Conservation (phyloP, 2,888 invertebrate species). For the Pheosia gnoma region DNA sequence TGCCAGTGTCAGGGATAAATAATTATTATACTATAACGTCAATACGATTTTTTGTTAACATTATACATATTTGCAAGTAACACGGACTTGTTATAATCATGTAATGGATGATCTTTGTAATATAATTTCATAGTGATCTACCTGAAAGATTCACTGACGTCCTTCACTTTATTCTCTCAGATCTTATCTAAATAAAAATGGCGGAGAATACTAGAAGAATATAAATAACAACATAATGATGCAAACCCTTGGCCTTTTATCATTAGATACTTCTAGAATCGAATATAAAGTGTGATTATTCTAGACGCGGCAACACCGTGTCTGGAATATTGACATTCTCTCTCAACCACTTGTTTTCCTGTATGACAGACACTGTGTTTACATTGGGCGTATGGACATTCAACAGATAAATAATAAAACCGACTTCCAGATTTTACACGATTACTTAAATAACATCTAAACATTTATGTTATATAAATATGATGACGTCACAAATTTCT, state of each 20-base stretch:
- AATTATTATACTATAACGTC: too few species aligned
- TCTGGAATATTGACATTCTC: background rate
- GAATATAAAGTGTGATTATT: background rate
- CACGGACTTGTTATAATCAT: too few species aligned
- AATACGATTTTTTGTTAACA: too few species aligned
- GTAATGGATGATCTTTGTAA: too few species aligned
- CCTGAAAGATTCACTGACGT: too few species aligned
- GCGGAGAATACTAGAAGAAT: too few species aligned
- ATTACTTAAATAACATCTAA: background rate
- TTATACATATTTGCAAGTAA: too few species aligned
- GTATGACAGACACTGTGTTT: conserved; percentile 34
- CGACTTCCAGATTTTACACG: background rate
- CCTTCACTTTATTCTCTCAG: too few species aligned
- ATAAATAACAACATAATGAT: background rate
- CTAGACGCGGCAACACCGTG: background rate
- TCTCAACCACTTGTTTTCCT: conserved; percentile 18
- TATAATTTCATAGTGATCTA: too few species aligned
- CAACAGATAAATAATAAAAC: conserved; percentile 28
- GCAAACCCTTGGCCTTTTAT: background rate
- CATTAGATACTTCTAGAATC: background rate
- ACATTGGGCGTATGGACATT: conserved; percentile 24
- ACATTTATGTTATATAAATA: too few species aligned
- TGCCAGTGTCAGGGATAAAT: too few species aligned
- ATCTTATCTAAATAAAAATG: too few species aligned
- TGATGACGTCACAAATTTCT: background rate